Base-by-base conservation (phyloP, 2,888 invertebrate species). In the Epistrophe grossulariae region DNA sequence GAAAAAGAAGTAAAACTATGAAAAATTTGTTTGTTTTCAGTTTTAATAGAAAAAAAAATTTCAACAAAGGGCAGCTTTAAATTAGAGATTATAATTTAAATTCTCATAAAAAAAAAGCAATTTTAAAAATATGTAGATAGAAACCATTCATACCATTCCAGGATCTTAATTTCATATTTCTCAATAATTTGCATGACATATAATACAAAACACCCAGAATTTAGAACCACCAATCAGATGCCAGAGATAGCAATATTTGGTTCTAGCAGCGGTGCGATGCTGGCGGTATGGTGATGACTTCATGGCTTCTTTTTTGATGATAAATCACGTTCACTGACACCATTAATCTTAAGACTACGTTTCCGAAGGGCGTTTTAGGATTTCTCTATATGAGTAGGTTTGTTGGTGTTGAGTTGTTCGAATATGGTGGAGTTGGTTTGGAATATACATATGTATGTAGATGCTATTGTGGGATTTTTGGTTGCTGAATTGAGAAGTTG, bases 281-380 rank as follows among this genome's bases (percentile, higher is more conserved):
- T 13, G n/a, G 59, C n/a, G 52, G 68, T 64, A 17, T 66, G 35
- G 77, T 72, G 77, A 82, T 52, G 82, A 82, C 77, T 82, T 52
- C n/a, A 66, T 77, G 82, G 48, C 60, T 72, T 78, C 57, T 59
- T 43, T 24, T 77, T 50, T 24, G 72, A 72, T 72, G 72, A 82
- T 77, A 77, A 77, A 82, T 82, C 77, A 76, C 62, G 48, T 57
- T 50, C 57, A 66, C 66, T 72, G 66, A 59, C 66, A 77, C 66
- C 77, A 82, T 82, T 72, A 77, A 72, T 77, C 77, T 82, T 81
- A 48, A 17, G 15, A 38, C 17, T 43, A 24, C 40, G 50, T 52
- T 38, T 24, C 24, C 31, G 35, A 40, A 43, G 62, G 40, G 40
- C 40, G 19, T 40, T 62, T 38, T 9, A 15, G 13, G 62, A 62